phyloP scores from a whole-genome alignment of 2,888 invertebrate genomes.

The Coelopa pilipes region DNA sequence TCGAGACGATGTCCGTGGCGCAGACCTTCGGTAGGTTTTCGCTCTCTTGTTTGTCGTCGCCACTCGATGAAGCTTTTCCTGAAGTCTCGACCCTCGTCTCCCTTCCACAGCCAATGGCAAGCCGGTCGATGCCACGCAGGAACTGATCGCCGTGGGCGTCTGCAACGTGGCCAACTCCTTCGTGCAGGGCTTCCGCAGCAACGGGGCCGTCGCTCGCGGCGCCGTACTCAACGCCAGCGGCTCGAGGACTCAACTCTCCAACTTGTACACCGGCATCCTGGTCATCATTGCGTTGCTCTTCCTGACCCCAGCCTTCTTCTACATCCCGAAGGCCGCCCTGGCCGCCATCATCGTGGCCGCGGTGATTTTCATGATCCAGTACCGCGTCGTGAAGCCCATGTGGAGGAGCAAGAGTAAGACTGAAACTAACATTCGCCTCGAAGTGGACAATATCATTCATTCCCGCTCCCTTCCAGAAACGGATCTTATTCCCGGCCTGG shows the following conservation, averaged over 20 bases:
- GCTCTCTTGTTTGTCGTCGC: no score
- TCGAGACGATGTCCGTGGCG: constrained; percentile 86
- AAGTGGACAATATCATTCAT: background rate
- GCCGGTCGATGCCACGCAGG: constrained; percentile 90
- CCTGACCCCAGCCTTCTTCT: constrained; percentile 89
- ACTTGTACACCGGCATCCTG: constrained; percentile 82
- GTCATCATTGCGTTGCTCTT: constrained; percentile 87
- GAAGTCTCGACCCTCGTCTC: no score
- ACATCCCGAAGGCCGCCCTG: constrained; percentile 85
- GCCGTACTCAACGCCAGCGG: constrained; percentile 92
- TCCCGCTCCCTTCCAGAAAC: constrained; percentile 76
- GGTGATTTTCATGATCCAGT: constrained; percentile 91
- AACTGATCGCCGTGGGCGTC: constrained; percentile 86
- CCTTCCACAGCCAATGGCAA: constrained; percentile 74
- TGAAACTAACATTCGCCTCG: constrained; percentile 3
- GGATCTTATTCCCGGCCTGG: constrained; percentile 85
- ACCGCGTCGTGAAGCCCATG: constrained; percentile 86
- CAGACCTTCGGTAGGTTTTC: constrained; percentile 60
- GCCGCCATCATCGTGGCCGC: constrained; percentile 93
- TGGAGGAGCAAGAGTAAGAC: constrained; percentile 87
- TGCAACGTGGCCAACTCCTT: constrained; percentile 85
- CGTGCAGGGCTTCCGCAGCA: constrained; percentile 83
- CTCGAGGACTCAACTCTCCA: constrained; percentile 85
- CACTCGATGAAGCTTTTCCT: no score
- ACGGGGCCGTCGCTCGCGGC: constrained; percentile 84